A percentile compares a stretch with the other conserved stretches of the same genome.
These are phyloP conservation scores for Triplophysa siluroides DNA, from an alignment of 2,113 vertebrate species.

Conservation along the genomic window DNA sequence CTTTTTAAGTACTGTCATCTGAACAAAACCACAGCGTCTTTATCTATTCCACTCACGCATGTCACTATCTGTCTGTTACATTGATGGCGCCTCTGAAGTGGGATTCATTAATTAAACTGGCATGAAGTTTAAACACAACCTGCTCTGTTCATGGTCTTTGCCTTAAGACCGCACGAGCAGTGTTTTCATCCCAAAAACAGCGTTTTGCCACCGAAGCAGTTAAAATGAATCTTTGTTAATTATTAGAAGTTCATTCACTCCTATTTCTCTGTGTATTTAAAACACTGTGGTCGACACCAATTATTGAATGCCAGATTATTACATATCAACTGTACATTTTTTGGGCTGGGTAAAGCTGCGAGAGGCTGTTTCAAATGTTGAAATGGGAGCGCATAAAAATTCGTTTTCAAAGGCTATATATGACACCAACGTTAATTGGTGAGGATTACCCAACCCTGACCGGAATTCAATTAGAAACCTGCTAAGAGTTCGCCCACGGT, in stretches of 20 bases:
- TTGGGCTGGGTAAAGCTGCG: neutral
- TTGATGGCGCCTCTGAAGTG: slow-evolving; percentile 25
- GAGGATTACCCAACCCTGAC: slow-evolving; percentile 11
- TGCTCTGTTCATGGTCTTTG: neutral
- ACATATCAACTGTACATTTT: neutral
- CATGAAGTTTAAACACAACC: slow-evolving; percentile 35
- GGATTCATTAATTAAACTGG: slow-evolving; percentile 33
- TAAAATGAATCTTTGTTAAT: neutral
- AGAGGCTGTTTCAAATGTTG: neutral
- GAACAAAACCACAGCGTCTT: slow-evolving; percentile 9
- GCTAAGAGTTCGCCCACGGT: neutral
- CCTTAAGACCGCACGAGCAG: neutral
- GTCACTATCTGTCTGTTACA: slow-evolving; percentile 25
- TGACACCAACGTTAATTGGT: slow-evolving; percentile 1
- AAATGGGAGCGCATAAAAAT: neutral
- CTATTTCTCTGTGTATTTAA: neutral
- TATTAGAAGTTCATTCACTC: neutral
- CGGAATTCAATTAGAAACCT: slow-evolving; percentile 17
- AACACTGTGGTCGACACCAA: neutral
- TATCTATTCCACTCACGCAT: slow-evolving; percentile 33
- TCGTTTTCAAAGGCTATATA: neutral
- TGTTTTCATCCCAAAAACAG: too few relatives aligned
- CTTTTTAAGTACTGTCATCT: neutral
- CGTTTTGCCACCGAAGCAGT: neutral
- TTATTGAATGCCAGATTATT: neutral